phyloP scores from a whole-genome alignment of 2,888 invertebrate species.

The Amphimallon solstitiale region DNA sequence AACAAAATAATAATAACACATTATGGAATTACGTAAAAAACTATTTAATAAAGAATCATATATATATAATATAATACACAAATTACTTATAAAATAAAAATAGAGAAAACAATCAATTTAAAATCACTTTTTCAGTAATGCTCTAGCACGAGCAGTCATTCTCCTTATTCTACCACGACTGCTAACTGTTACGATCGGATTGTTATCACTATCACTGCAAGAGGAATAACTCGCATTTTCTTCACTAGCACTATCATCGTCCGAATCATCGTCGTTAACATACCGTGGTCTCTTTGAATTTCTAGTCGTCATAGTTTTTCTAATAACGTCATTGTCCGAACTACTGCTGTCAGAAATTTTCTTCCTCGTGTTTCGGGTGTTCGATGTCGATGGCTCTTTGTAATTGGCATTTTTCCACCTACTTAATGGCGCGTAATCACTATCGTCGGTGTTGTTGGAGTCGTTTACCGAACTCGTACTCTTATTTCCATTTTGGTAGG shows the following conservation, averaged over 20 bases:
- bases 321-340: constrained; percentile 58
- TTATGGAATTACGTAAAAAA: constrained; percentile 14
- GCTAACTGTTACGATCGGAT: constrained; percentile 68
- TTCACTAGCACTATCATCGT: constrained; percentile 43
- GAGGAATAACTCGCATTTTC: constrained; percentile 48
- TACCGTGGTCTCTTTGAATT: constrained; percentile 47
- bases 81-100: constrained; percentile 11
- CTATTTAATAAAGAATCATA: constrained; percentile 33
- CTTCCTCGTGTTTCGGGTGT: constrained; percentile 61
- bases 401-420: constrained; percentile 43
- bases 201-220: constrained; percentile 8
- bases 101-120: background rate
- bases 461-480: constrained; percentile 33
- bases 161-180: constrained; percentile 87
- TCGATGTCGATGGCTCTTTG: constrained; percentile 41
- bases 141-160: constrained; percentile 82
- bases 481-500: constrained; percentile 26
- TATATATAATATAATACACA: constrained; percentile 28
- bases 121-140: constrained; percentile 59
- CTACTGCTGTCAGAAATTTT: constrained; percentile 57
- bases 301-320: constrained; percentile 39
- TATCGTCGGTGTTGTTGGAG: constrained; percentile 39
- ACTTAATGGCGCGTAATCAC: constrained; percentile 47
- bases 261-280: constrained; percentile 55
- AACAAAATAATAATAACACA: background rate